Percentiles rank a stretch among this genome's conserved stretches.
Conservation (phyloP, 1,140 invertebrate species). For the Phymorhynchus buccinoides region DNA sequence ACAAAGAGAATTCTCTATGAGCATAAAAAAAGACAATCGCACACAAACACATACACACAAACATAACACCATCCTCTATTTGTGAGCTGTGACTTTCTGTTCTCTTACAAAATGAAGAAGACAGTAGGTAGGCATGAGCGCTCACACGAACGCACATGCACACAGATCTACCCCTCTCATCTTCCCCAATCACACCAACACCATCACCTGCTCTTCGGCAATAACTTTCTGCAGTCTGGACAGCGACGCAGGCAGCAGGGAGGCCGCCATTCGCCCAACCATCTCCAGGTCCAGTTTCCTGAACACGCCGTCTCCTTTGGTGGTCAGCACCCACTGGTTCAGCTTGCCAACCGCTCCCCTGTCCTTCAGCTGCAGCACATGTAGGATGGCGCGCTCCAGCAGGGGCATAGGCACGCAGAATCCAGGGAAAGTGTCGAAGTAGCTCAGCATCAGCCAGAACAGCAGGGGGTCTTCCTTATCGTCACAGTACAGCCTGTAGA, state of each 20-base stretch:
- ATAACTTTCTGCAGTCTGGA: background rate
- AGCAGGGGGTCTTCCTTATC: background rate
- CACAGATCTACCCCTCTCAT: too few species aligned
- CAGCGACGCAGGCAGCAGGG: background rate
- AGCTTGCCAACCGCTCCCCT: background rate
- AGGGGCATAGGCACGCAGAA: background rate
- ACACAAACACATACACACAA: too few species aligned
- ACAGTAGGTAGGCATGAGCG: too few species aligned
- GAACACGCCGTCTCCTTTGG: background rate
- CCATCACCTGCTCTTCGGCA: background rate
- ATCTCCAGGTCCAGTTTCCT: background rate
- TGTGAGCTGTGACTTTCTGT: too few species aligned
- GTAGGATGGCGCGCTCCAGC: background rate
- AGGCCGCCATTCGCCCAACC: background rate
- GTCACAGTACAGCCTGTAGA: background rate
- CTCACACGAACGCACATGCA: too few species aligned
- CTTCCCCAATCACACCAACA: background rate
- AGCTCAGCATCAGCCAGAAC: conserved; percentile 20
- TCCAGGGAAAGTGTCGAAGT: background rate
- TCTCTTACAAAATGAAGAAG: too few species aligned
- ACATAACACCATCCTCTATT: too few species aligned
- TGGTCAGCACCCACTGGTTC: conserved; percentile 20
- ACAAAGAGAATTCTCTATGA: too few species aligned
- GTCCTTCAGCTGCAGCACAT: background rate
- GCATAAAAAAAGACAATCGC: too few species aligned